These are phyloP conservation scores for Leptopilina myrica DNA, from an alignment of 2,888 invertebrate genomes.

Conservation along the genomic window DNA sequence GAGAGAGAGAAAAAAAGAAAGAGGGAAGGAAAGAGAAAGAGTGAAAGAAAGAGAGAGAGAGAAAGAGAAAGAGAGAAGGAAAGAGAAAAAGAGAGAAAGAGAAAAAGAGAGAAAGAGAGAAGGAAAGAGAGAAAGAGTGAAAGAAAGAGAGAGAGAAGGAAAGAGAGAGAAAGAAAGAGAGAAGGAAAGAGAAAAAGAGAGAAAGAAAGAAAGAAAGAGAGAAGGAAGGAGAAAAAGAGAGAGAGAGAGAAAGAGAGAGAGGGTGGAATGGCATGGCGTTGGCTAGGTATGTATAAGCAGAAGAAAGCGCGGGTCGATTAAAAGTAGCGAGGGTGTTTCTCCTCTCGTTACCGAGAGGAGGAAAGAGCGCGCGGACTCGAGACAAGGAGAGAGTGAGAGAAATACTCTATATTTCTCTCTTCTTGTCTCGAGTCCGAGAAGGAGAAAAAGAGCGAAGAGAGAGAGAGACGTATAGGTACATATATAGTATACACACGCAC, in stretches of 20 bases:
- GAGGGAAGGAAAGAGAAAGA: too few relatives aligned
- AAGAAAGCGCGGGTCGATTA: constrained; percentile 77
- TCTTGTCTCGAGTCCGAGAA: constrained; percentile 76
- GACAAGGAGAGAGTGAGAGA: constrained; percentile 48
- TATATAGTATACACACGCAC: constrained; percentile 51
- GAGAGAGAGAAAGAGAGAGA: too few relatives aligned
- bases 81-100: too few relatives aligned
- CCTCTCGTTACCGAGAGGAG: constrained; percentile 75
- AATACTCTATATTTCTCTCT: constrained; percentile 43
- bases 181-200: background rate
- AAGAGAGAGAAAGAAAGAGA: too few relatives aligned
- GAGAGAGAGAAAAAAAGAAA: too few relatives aligned
- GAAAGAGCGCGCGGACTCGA: constrained; percentile 56
- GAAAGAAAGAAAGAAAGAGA: too few relatives aligned
- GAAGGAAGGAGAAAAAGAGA: too few relatives aligned
- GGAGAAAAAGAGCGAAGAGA: constrained; percentile 57
- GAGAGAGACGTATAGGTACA: constrained; percentile 54
- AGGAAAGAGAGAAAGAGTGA: too few relatives aligned
- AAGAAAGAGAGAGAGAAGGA: too few relatives aligned
- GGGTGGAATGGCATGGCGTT: constrained; percentile 57
- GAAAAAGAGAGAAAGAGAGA: too few relatives aligned
- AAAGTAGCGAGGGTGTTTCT: constrained; percentile 78
- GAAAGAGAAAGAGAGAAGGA: too few relatives aligned
- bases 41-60: too few relatives aligned
- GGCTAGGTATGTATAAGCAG: constrained; percentile 76